These are phyloP conservation scores for Pantherophis guttatus DNA, from an alignment of 2,113 vertebrate genomes.

Conservation along the genomic window DNA sequence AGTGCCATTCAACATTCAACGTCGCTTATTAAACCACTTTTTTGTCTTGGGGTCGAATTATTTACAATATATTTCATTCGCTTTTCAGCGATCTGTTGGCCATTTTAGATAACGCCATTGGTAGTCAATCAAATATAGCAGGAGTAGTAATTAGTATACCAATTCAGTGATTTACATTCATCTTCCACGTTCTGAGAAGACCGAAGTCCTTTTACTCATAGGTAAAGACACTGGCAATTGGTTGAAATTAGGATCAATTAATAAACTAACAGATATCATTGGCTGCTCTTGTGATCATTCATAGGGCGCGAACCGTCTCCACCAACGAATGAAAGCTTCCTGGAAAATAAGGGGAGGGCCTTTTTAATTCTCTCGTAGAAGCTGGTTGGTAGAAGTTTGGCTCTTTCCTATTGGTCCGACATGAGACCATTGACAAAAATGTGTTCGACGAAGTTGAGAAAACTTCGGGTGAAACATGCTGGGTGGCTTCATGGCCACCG, in stretches of 20 bases:
- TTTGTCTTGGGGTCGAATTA: neutral
- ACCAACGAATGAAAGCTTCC: neutral
- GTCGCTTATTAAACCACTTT: neutral
- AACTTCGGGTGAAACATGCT: neutral
- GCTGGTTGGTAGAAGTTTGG: neutral
- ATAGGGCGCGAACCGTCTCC: neutral
- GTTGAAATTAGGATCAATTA: neutral
- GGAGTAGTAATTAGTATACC: neutral
- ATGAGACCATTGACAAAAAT: neutral
- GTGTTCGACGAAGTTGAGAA: neutral
- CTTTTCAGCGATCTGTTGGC: neutral
- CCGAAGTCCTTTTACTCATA: neutral
- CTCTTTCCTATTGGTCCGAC: neutral
- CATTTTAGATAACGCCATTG: neutral
- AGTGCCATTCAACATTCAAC: neutral
- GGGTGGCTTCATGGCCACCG: neutral
- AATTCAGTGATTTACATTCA: neutral
- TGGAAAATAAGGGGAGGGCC: neutral
- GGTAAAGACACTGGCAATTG: neutral
- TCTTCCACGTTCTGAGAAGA: neutral
- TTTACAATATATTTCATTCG: no score
- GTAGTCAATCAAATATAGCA: neutral
- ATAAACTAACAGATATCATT: neutral
- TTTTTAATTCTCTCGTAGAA: neutral
- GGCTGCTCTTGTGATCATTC: neutral